phyloP scores from a whole-genome alignment of 2,797 vertebrate species.

The Aulostomus chinensis region DNA sequence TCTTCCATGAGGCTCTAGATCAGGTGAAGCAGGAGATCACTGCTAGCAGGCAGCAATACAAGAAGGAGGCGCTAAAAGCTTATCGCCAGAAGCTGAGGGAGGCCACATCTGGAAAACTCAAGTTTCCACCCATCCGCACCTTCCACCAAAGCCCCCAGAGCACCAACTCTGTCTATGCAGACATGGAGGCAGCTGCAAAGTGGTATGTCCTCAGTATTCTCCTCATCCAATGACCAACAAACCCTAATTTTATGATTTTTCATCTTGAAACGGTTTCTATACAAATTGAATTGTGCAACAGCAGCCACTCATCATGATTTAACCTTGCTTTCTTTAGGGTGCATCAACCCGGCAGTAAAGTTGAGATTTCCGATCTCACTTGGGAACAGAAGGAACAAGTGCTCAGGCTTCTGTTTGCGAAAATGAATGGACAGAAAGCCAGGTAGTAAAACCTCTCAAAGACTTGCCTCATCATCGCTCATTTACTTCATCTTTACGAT shows the following conservation, averaged over 20 bases:
- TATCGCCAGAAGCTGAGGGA: constrained; percentile 79
- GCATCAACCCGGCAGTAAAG: constrained; percentile 71
- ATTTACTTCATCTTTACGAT: constrained; percentile 35
- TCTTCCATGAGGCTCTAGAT: constrained; percentile 85
- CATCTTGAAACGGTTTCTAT: too few relatives aligned
- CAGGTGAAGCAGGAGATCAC: constrained; percentile 85
- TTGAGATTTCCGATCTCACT: constrained; percentile 86
- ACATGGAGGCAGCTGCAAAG: constrained; percentile 79
- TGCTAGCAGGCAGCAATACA: constrained; percentile 76
- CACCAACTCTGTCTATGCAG: constrained; percentile 85
- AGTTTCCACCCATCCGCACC: constrained; percentile 84
- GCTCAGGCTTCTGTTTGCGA: constrained; percentile 87
- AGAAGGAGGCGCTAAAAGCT: constrained; percentile 77
- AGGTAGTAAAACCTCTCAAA: constrained; percentile 69
- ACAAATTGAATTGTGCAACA: too few relatives aligned
- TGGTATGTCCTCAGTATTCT: constrained; percentile 78
- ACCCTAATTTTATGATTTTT: too few relatives aligned
- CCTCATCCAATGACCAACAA: too few relatives aligned
- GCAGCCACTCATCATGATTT: neutral
- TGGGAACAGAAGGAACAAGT: constrained; percentile 93
- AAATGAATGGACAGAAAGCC: constrained; percentile 84
- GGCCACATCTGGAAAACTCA: constrained; percentile 76
- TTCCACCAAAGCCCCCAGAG: constrained; percentile 83
- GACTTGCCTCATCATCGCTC: constrained; percentile 16
- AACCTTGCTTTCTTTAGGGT: constrained; percentile 70